A percentile compares a stretch with the other conserved stretches of the same genome.
Conservation (phyloP, 1,140 invertebrate genomes). For the Lucilia sericata region DNA sequence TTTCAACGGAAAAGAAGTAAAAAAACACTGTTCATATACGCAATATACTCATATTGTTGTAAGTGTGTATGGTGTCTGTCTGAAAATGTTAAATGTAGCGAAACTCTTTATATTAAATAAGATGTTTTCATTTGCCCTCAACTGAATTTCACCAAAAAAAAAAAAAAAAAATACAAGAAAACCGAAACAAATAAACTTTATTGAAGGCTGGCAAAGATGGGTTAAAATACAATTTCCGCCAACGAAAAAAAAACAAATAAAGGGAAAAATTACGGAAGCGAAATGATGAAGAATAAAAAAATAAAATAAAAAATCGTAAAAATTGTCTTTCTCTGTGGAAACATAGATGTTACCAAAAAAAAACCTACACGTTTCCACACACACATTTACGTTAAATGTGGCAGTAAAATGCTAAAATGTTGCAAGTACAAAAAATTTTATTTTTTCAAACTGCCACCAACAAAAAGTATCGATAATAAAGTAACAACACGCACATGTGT, state of each 20-base stretch:
- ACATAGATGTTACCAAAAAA: no score
- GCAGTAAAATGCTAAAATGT: no score
- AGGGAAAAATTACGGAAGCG: not conserved
- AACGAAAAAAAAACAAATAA: conserved; percentile 9
- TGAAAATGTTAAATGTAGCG: conserved; percentile 17
- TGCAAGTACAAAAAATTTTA: not conserved
- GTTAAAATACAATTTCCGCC: conserved; percentile 24
- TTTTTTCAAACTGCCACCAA: not conserved
- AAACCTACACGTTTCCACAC: no score
- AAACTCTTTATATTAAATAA: not conserved
- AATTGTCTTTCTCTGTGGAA: no score
- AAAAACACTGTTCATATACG: no score
- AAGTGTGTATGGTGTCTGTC: no score
- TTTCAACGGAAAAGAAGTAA: no score
- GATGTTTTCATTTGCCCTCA: not conserved
- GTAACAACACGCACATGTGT: not conserved
- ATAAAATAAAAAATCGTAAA: no score
- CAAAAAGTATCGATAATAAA: not conserved
- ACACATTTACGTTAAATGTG: no score
- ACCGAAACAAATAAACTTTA: not conserved
- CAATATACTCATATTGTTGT: no score
- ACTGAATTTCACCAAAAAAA: no score
- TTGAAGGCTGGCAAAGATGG: not conserved
- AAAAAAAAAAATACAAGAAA: not conserved
- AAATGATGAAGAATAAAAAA: not conserved